Evolutionary conservation across 2,888 invertebrate genomes (phyloP).

Genomic region (Antitype chi): DNA sequence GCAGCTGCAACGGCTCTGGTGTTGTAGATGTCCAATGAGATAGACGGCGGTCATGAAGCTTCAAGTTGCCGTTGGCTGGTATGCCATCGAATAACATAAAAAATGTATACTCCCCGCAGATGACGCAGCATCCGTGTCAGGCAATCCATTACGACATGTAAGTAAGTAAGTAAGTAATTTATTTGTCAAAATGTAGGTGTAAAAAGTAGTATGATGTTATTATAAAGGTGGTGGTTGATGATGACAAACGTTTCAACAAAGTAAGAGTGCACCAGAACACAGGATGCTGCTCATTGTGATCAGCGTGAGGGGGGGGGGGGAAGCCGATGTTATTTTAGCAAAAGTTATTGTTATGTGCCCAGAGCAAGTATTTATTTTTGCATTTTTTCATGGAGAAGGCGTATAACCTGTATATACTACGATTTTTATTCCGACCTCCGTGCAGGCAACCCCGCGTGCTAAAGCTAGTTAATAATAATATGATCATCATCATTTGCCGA

Average conservation of each 20-base stretch:
- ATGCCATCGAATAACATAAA: neutral
- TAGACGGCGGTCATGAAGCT: neutral
- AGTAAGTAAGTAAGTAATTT: too few species aligned
- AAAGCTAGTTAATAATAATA: neutral
- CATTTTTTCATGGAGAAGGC: neutral
- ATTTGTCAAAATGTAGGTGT: too few species aligned
- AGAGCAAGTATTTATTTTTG: too few species aligned
- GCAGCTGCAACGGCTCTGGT: neutral
- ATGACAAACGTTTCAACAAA: neutral
- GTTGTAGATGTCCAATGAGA: neutral
- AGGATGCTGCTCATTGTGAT: neutral
- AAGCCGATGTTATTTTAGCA: neutral
- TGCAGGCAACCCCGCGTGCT: neutral
- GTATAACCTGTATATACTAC: too few species aligned
- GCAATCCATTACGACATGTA: neutral
- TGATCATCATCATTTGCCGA: too few species aligned
- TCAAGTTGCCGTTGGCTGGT: neutral
- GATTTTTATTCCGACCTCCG: neutral
- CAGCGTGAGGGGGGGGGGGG: neutral
- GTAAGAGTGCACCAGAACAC: neutral
- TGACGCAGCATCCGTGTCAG: neutral
- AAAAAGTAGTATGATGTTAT: too few species aligned
- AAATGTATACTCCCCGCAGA: neutral
- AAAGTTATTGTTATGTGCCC: neutral
- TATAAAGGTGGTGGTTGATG: too few species aligned